Evolutionary conservation across 2,888 invertebrate species (phyloP).

Genomic region (Molanna angustata): DNA sequence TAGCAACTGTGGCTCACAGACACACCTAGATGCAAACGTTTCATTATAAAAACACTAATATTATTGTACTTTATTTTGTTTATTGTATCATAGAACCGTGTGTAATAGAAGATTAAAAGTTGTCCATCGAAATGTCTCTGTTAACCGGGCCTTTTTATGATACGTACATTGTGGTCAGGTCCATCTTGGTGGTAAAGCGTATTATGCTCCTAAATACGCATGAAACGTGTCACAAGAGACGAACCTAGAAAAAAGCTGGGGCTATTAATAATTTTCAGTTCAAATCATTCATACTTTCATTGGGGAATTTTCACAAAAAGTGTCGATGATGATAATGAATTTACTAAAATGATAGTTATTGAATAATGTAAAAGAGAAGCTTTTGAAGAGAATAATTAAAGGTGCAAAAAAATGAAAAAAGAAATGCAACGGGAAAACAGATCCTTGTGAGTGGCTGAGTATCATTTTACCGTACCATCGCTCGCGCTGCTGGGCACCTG

Average conservation of each 20-base stretch:
- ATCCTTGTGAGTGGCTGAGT: too few relatives aligned
- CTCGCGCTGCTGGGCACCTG: conserved; percentile 28
- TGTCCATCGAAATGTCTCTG: conserved; percentile 33
- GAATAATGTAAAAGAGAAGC: too few relatives aligned
- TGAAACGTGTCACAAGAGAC: conserved; percentile 33
- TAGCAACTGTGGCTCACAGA: conserved; percentile 23
- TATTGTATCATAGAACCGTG: too few relatives aligned
- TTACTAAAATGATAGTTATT: neutral
- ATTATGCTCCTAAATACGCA: conserved; percentile 38
- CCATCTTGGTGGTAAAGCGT: conserved; percentile 44
- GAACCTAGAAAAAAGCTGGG: conserved; percentile 63
- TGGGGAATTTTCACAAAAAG: conserved; percentile 36
- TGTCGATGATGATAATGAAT: too few relatives aligned
- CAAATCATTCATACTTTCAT: conserved; percentile 49
- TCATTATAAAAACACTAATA: too few relatives aligned
- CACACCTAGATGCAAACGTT: conserved; percentile 23
- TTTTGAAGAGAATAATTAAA: too few relatives aligned
- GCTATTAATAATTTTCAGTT: conserved; percentile 59
- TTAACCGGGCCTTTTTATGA: conserved; percentile 40
- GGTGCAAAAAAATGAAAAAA: too few relatives aligned
- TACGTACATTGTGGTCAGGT: conserved; percentile 48
- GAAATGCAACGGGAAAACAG: too few relatives aligned
- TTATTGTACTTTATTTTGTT: too few relatives aligned
- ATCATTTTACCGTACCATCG: conserved; percentile 27
- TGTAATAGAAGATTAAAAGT: too few relatives aligned